phyloP scores from a whole-genome alignment of 2,888 invertebrate genomes.

The Athalia cordata region DNA sequence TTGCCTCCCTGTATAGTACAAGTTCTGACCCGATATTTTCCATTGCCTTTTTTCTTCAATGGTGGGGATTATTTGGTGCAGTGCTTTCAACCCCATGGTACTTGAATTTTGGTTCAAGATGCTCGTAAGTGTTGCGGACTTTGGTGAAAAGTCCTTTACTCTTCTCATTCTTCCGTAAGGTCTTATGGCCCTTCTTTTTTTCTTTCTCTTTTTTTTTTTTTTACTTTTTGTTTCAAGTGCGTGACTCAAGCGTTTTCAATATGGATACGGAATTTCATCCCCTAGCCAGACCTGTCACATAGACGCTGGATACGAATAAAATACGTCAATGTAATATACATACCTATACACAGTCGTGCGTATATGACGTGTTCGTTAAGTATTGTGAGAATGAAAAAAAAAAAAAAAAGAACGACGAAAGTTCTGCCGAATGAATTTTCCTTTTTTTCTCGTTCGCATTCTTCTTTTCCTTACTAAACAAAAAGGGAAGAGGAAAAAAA shows the following conservation, averaged over 20 bases:
- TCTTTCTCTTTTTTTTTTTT: too few species aligned
- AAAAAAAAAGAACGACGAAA: background rate
- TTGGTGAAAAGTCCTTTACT: slow-evolving; percentile 35
- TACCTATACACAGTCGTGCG: too few species aligned
- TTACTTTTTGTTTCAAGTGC: slow-evolving; percentile 11
- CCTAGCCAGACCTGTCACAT: slow-evolving; percentile 4
- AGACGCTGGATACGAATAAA: background rate
- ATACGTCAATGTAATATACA: too few species aligned
- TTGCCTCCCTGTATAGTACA: background rate
- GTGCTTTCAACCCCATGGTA: background rate
- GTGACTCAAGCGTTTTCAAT: slow-evolving; percentile 18
- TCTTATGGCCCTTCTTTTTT: background rate
- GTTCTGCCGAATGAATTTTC: background rate
- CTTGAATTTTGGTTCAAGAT: slow-evolving; percentile 6
- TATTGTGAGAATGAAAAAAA: background rate
- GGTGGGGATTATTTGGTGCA: background rate
- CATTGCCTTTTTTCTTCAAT: background rate
- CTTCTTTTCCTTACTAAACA: background rate
- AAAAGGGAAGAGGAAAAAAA: background rate
- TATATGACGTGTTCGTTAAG: background rate
- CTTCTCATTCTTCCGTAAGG: slow-evolving; percentile 28
- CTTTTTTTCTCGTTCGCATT: background rate
- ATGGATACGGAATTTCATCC: slow-evolving; percentile 18
- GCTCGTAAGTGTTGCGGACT: slow-evolving; percentile 16
- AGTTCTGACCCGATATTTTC: background rate